Evolutionary conservation across 2,888 invertebrate genomes (phyloP).

Genomic region (Calephelis perditalis): DNA sequence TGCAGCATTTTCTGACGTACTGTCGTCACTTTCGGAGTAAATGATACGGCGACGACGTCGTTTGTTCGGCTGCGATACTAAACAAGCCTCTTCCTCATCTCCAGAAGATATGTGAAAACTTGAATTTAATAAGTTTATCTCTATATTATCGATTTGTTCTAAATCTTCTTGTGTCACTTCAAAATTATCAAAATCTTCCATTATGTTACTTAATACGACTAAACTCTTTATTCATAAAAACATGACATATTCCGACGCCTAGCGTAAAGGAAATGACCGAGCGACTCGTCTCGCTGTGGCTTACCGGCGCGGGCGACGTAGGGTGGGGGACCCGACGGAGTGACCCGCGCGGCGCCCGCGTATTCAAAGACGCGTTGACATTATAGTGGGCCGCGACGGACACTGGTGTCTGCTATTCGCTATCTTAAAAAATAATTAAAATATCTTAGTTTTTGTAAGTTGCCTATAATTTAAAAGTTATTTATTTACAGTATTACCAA

Average conservation of each 20-base stretch:
- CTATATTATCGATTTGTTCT: too few species aligned
- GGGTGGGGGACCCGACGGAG: neutral
- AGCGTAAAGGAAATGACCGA: neutral
- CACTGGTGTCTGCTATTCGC: neutral
- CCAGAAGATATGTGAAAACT: too few species aligned
- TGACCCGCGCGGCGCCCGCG: slow-evolving; percentile 5
- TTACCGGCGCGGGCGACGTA: too few species aligned
- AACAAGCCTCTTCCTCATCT: too few species aligned
- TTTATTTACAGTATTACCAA: neutral
- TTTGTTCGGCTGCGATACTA: neutral
- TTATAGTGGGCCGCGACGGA: neutral
- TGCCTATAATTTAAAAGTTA: neutral
- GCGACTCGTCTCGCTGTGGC: neutral
- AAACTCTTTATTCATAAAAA: too few species aligned
- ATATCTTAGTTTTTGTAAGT: neutral
- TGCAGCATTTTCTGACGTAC: neutral
- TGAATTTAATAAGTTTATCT: too few species aligned
- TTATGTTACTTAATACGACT: too few species aligned
- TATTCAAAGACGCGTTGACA: neutral
- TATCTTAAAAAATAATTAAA: neutral
- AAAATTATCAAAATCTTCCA: too few species aligned
- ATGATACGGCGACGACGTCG: neutral
- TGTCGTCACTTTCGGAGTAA: neutral
- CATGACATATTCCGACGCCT: too few species aligned
- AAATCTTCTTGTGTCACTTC: too few species aligned